These are phyloP conservation scores for Rhinolophus sinicus DNA, from an alignment of 2,113 vertebrate species.

Conservation along the genomic window DNA sequence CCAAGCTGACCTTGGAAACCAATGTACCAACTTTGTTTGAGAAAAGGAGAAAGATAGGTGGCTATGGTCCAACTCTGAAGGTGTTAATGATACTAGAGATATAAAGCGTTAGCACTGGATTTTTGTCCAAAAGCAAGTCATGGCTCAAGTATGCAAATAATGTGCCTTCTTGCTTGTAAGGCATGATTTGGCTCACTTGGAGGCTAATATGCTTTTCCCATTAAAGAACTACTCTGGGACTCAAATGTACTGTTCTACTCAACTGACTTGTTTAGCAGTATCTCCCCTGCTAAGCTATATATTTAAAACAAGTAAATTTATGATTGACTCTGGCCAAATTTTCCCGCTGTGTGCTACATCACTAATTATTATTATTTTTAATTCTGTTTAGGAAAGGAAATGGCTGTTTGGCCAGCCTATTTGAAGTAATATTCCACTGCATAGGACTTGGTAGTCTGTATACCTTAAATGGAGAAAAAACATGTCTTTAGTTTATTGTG, in stretches of 20 bases:
- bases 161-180: no score
- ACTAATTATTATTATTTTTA: not conserved
- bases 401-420: no score
- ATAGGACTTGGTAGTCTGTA: rapidly evolving
- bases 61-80: not conserved
- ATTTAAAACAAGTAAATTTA: not conserved
- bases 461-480: not conserved
- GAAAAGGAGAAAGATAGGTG: no score
- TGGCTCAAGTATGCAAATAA: not conserved
- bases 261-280: not conserved
- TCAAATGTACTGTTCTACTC: not conserved
- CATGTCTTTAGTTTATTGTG: not conserved
- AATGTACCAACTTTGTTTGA: no score
- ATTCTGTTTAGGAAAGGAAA: not conserved
- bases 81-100: not conserved
- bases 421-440: no score
- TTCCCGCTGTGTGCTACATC: rapidly evolving
- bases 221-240: not conserved
- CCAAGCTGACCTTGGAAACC: no score
- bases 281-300: not conserved
- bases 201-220: not conserved
- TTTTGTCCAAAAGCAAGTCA: not conserved
- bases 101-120: not conserved
- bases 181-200: not conserved
- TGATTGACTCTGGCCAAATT: not conserved